A percentile compares a stretch with the other conserved stretches of the same genome.
These are phyloP conservation scores for Plagodis dolabraria DNA, from an alignment of 2,888 invertebrate species.

Conservation along the genomic window DNA sequence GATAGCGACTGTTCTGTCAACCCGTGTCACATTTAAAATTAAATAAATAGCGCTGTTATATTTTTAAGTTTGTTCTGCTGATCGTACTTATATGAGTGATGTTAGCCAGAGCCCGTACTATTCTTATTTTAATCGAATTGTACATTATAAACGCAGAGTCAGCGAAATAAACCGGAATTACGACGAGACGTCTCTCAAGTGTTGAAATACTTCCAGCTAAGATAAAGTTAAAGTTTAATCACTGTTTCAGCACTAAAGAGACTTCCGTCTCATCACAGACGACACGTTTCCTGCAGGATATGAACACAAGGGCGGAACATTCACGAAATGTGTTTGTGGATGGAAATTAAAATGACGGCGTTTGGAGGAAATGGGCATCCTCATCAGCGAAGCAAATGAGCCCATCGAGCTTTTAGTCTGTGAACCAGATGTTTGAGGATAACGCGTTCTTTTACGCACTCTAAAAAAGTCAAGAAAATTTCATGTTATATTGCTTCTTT, in stretches of 20 bases:
- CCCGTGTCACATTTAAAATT: too few species aligned
- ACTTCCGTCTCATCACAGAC: constrained; percentile 8
- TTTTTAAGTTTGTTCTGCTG: too few species aligned
- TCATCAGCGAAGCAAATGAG: constrained; percentile 20
- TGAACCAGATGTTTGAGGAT: background rate
- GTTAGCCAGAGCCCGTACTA: too few species aligned
- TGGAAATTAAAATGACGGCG: constrained; percentile 26
- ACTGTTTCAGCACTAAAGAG: constrained; percentile 1
- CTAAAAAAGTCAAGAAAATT: background rate
- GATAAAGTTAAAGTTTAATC: background rate
- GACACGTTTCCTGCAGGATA: constrained; percentile 21
- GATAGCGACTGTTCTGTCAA: too few species aligned
- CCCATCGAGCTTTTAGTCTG: constrained; percentile 1
- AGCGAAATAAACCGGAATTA: too few species aligned
- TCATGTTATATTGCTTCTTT: too few species aligned
- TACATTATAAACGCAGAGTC: too few species aligned
- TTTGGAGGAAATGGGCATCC: constrained; percentile 18
- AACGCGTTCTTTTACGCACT: background rate
- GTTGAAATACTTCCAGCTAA: too few species aligned
- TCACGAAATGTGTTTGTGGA: constrained; percentile 20
- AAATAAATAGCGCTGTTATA: too few species aligned
- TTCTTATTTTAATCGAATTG: too few species aligned
- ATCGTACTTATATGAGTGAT: too few species aligned
- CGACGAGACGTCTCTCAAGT: too few species aligned
- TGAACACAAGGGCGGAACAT: constrained; percentile 16